Conservation (phyloP, 1,140 invertebrate species). For the Lucilia cuprina region DNA sequence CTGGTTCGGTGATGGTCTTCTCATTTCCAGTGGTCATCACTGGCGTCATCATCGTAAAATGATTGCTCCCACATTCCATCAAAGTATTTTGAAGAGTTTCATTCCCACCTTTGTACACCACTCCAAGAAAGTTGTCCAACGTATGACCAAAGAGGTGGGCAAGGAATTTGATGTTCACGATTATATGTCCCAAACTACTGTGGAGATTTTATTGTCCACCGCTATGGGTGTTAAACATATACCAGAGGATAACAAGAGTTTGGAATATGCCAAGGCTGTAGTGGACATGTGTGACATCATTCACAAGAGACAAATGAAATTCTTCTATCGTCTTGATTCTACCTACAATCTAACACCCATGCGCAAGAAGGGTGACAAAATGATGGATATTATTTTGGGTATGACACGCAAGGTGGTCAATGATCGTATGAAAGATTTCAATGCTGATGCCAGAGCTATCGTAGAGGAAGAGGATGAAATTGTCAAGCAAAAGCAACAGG, state of each 20-base stretch:
- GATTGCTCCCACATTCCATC: slow-evolving; percentile 92
- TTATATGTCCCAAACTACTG: slow-evolving; percentile 81
- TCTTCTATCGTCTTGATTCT: slow-evolving; percentile 68
- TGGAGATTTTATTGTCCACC: slow-evolving; percentile 86
- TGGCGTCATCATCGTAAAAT: slow-evolving; percentile 87
- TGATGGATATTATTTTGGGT: slow-evolving; percentile 71
- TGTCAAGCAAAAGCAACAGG: slow-evolving; percentile 26
- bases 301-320: slow-evolving; percentile 71
- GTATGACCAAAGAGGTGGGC: slow-evolving; percentile 70
- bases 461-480: slow-evolving; percentile 52
- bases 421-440: slow-evolving; percentile 66
- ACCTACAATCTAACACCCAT: slow-evolving; percentile 70
- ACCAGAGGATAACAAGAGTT: slow-evolving; percentile 70
- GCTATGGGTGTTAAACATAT: slow-evolving; percentile 75
- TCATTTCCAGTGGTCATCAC: slow-evolving; percentile 83
- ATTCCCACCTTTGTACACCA: slow-evolving; percentile 87
- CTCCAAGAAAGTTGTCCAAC: slow-evolving; percentile 72
- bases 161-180: slow-evolving; percentile 84
- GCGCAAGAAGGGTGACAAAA: slow-evolving; percentile 67
- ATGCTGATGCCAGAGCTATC: slow-evolving; percentile 64
- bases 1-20: slow-evolving; percentile 87
- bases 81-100: slow-evolving; percentile 89
- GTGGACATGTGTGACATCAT: slow-evolving; percentile 79
- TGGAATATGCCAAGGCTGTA: slow-evolving; percentile 76
- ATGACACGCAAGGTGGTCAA: slow-evolving; percentile 71